Evolutionary conservation across 2,797 vertebrate species (phyloP).

Genomic region (Hapalemur alaotrensis): DNA sequence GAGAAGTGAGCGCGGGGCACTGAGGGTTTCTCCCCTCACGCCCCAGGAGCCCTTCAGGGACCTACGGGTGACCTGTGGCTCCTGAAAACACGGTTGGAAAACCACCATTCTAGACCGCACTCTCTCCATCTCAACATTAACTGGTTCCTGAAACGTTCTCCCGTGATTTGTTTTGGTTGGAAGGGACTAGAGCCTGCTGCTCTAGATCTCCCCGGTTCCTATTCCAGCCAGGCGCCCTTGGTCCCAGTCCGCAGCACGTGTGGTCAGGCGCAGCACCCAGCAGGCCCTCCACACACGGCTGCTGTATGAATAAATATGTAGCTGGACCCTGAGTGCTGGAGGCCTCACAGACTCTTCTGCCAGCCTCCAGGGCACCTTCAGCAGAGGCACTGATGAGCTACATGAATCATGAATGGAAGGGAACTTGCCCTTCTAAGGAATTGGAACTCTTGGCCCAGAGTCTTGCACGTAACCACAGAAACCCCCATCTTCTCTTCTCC

Average conservation of each 20-base stretch:
- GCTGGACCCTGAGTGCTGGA: background rate
- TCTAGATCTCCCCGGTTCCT: background rate
- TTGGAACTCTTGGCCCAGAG: background rate
- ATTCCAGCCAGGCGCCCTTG: background rate
- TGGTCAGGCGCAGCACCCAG: background rate
- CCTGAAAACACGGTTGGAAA: background rate
- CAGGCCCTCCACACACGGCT: background rate
- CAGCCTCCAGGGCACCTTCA: background rate
- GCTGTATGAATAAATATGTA: background rate
- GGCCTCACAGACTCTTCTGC: background rate
- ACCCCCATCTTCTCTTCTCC: background rate
- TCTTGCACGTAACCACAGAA: background rate
- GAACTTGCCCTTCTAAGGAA: background rate
- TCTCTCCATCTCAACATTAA: conserved; percentile 39
- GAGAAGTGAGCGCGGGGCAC: background rate
- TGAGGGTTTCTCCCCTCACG: background rate
- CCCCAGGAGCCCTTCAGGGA: background rate
- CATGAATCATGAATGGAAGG: background rate
- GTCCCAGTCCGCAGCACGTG: background rate
- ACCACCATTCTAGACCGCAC: background rate
- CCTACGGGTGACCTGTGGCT: background rate
- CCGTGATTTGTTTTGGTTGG: background rate
- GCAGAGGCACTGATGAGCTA: background rate
- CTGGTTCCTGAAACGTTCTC: background rate
- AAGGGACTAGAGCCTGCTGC: background rate